Evolutionary conservation across 2,888 invertebrate species (phyloP).

Genomic region (Cetonia aurata): DNA sequence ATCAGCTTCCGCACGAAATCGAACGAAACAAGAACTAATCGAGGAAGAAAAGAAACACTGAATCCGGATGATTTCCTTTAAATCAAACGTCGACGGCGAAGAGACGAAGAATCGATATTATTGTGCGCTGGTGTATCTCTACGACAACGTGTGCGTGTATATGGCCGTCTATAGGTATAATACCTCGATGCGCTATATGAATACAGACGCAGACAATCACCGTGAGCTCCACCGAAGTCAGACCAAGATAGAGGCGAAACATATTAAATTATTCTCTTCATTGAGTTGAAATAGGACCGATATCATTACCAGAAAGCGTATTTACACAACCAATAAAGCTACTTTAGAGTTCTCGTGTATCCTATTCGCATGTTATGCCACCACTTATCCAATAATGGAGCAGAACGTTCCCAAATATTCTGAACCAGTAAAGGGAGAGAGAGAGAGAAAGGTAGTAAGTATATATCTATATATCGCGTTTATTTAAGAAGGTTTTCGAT

Average conservation of each 20-base stretch:
- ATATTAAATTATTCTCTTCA: conserved; percentile 46
- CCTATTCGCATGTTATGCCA: conserved; percentile 43
- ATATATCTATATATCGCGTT: conserved; percentile 56
- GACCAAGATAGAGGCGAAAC: conserved; percentile 41
- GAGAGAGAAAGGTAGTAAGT: background rate
- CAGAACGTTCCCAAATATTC: conserved; percentile 51
- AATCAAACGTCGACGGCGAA: conserved; percentile 22
- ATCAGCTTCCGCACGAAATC: conserved; percentile 28
- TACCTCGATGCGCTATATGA: conserved; percentile 17
- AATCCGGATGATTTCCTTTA: conserved; percentile 35
- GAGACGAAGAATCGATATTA: conserved; percentile 37
- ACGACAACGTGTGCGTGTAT: conserved; percentile 4
- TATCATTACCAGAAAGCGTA: conserved; percentile 47
- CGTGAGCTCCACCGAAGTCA: conserved; percentile 28
- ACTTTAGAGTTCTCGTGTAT: conserved; percentile 43
- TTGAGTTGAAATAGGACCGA: conserved; percentile 44
- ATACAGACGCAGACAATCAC: conserved; percentile 29
- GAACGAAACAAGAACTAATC: conserved; percentile 33
- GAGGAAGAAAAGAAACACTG: conserved; percentile 39
- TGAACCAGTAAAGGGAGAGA: background rate
- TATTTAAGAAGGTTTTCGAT: conserved; percentile 60
- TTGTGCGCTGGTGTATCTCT: conserved; percentile 22
- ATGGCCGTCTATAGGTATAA: too few species aligned
- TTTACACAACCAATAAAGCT: conserved; percentile 48
- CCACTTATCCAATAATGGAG: conserved; percentile 49